A percentile compares a stretch with the other conserved stretches of the same genome.
phyloP scores from a whole-genome alignment of 2,797 vertebrate species.

The Rhinoraja longicauda region DNA sequence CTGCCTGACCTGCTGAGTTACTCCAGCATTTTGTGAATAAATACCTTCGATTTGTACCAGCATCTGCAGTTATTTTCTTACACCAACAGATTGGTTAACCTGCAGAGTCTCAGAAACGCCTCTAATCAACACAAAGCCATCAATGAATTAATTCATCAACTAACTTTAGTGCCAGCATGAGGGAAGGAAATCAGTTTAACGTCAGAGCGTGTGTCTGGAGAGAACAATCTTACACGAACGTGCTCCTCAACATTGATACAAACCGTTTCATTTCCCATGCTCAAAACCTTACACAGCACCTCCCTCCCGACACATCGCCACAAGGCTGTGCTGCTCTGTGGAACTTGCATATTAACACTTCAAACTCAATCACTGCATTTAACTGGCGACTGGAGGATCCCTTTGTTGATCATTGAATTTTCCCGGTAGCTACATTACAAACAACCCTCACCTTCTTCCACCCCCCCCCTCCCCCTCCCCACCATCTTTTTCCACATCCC shows the following conservation, averaged over 20 bases:
- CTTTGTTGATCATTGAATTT: background rate
- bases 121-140: background rate
- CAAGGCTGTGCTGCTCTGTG: background rate
- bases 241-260: background rate
- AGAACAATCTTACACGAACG: background rate
- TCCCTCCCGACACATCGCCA: too few relatives aligned
- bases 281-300: background rate
- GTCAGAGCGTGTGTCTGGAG: background rate
- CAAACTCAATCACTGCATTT: background rate
- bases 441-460: too few relatives aligned
- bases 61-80: too few relatives aligned
- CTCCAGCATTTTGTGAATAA: too few relatives aligned
- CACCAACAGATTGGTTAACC: background rate
- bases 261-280: background rate
- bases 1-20: too few relatives aligned
- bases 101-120: background rate
- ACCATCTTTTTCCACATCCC: too few relatives aligned
- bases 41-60: too few relatives aligned
- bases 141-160: background rate
- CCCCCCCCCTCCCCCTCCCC: too few relatives aligned
- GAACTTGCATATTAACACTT: background rate
- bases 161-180: background rate
- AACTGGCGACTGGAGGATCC: background rate
- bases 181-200: background rate
- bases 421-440: too few relatives aligned